Base-by-base conservation (phyloP, 92 coral and sea anemone species). In the Hydrozoanthus gracilis region DNA sequence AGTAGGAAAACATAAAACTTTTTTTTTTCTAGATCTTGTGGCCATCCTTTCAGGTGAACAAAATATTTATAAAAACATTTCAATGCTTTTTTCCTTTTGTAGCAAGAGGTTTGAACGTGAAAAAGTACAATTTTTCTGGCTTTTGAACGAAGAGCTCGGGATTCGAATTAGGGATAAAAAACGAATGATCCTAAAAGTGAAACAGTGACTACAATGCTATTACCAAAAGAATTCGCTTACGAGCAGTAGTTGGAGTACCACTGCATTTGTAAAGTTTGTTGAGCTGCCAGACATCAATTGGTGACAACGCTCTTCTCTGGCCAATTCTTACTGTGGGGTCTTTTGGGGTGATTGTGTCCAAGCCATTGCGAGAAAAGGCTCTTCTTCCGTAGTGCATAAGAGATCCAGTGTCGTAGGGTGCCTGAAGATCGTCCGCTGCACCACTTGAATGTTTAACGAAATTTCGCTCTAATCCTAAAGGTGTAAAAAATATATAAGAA, bases 221-320 rank as follows among this genome's bases (percentile, higher is more conserved):
- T 27, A 27, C 2, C 39, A 27, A 27, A 27, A 27, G 39, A 27
- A 27, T 27, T 27, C 14, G 64, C 84, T 79, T 16, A 79, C 84
- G 84, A 39, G 84, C 72, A 15, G 54, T 79, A 46, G 44, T 4
- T 4, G 84, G 84, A 7, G 84, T 79, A 15, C 84, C 58, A 3
- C 44, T 39, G 17, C 84, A 79, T 10, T 56, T 15, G 39, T 79
- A 79, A 4, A 79, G 12, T 8, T 61, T 79, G 7, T 79, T 79
- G 6, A 79, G 84, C 17, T 79, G 84, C 84, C 84, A 79, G 44
- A 79, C 48, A 64, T 79, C 84, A 61, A 79, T 79, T 17, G 73
- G 56, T 16, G 84, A 79, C 84, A 79, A 45, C n/a, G 73, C 73
- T 17, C n/a, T 79, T 79, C 84, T 79, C 73, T 79, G 84, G 16